phyloP scores from a whole-genome alignment of 1,140 invertebrate species.

The Philotrypesis tridentata region DNA sequence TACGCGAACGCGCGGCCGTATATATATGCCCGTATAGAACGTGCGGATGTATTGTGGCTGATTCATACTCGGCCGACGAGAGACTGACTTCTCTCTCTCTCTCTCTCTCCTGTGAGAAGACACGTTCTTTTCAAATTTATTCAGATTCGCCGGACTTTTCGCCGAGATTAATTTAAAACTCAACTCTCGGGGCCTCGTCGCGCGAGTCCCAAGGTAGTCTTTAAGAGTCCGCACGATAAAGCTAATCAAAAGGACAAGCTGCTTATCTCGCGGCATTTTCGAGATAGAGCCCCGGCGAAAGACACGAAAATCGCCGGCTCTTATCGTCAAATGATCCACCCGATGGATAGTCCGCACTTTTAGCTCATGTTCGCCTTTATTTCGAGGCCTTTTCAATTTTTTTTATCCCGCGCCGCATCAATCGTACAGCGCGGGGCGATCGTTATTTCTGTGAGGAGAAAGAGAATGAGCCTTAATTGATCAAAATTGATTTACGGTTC shows the following conservation, averaged over 20 bases:
- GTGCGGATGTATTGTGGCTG: slow-evolving; percentile 3
- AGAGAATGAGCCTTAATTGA: not conserved
- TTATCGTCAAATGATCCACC: slow-evolving; percentile 30
- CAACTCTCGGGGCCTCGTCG: not conserved
- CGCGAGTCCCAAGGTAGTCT: not conserved
- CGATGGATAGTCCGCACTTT: not conserved
- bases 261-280: slow-evolving; percentile 41
- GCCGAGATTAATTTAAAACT: slow-evolving; percentile 41
- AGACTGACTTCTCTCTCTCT: not conserved
- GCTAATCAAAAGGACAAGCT: slow-evolving; percentile 42
- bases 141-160: slow-evolving; percentile 17
- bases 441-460: not conserved
- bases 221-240: slow-evolving; percentile 24
- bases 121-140: slow-evolving; percentile 12
- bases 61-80: not conserved
- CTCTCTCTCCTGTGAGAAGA: too few species aligned
- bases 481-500: slow-evolving; percentile 27
- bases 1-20: not conserved
- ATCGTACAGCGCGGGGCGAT: too few species aligned
- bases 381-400: too few species aligned
- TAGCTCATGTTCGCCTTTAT: not conserved
- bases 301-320: not conserved
- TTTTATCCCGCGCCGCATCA: too few species aligned
- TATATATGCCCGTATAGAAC: too few species aligned
- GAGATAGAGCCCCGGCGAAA: slow-evolving; percentile 31